Evolutionary conservation across 2,888 invertebrate species (phyloP).

Genomic region (Apocheima hispidaria): DNA sequence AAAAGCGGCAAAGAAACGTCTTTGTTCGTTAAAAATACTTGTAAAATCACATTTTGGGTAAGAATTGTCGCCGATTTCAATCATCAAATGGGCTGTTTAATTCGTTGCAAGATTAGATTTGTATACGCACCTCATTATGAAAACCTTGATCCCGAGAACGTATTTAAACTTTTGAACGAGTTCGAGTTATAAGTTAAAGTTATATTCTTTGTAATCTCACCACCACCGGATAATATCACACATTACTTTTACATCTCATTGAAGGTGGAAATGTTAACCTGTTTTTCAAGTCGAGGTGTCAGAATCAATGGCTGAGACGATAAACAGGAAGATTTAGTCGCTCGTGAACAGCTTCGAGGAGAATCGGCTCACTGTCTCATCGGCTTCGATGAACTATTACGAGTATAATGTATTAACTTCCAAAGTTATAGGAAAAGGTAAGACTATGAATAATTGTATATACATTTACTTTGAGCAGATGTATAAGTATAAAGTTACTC

Average conservation of each 20-base stretch:
- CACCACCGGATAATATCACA: constrained; percentile 70
- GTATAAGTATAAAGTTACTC: too few relatives aligned
- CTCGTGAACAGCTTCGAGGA: constrained; percentile 26
- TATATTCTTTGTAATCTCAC: constrained; percentile 56
- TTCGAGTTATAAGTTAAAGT: constrained; percentile 66
- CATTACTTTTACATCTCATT: constrained; percentile 78
- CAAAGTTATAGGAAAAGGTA: not conserved
- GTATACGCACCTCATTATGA: constrained; percentile 17
- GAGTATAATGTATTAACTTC: constrained; percentile 32
- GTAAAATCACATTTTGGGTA: not conserved
- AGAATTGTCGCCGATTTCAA: not conserved
- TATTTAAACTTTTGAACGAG: constrained; percentile 30
- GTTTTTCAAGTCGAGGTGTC: constrained; percentile 71
- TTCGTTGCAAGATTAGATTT: not conserved
- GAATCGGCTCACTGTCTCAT: constrained; percentile 31
- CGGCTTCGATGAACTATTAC: constrained; percentile 53
- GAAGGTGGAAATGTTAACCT: constrained; percentile 69
- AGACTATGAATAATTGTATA: not conserved
- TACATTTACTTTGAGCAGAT: not conserved
- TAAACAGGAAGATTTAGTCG: constrained; percentile 47
- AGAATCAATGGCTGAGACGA: constrained; percentile 63
- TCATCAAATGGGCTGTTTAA: not conserved
- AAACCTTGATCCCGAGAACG: constrained; percentile 6
- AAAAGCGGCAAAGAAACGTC: too few relatives aligned
- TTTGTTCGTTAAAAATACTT: not conserved